A percentile compares a stretch with the other conserved stretches of the same genome.
phyloP scores from a whole-genome alignment of 2,113 vertebrate genomes.

The Vimba vimba region DNA sequence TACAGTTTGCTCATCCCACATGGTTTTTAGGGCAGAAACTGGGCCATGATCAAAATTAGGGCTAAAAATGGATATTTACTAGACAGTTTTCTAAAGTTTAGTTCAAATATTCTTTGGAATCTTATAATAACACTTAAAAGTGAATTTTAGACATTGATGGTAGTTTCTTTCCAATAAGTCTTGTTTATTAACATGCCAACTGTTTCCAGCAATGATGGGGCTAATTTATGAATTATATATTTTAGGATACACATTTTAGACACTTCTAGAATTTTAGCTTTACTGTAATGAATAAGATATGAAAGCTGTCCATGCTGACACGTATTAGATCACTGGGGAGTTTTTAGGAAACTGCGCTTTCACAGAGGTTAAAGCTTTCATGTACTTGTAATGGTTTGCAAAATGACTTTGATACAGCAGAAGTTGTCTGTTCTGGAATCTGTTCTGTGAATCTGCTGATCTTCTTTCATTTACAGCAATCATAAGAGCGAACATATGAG shows the following conservation, averaged over 20 bases:
- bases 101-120: background rate
- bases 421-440: background rate
- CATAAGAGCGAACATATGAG: background rate
- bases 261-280: background rate
- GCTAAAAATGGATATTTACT: background rate
- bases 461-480: background rate
- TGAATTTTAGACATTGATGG: background rate
- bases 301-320: background rate
- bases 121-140: background rate
- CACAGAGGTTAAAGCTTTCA: background rate
- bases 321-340: background rate
- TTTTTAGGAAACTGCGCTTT: background rate
- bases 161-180: background rate
- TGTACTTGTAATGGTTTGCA: background rate
- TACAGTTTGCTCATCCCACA: conserved; percentile 10
- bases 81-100: background rate
- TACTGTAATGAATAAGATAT: conserved; percentile 23
- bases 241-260: background rate
- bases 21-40: conserved; percentile 30
- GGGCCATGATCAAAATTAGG: conserved; percentile 24
- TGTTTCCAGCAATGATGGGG: background rate
- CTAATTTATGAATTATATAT: conserved; percentile 13
- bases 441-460: background rate
- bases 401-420: background rate
- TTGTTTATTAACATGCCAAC: background rate